A percentile compares a stretch with the other conserved stretches of the same genome.
phyloP scores from a whole-genome alignment of 2,888 invertebrate genomes.

The Drosophila affinis region DNA sequence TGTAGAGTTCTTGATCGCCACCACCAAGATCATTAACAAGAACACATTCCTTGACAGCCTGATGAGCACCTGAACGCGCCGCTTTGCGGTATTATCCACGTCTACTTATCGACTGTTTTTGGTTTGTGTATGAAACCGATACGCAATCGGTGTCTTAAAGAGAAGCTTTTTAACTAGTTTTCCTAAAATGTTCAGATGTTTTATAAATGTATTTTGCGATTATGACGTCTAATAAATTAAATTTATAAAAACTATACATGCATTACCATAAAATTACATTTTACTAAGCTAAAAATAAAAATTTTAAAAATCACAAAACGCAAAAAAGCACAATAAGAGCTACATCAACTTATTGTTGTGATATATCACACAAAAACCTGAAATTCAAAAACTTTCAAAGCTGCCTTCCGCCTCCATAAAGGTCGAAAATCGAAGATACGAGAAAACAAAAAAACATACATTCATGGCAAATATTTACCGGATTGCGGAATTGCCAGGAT shows the following conservation, averaged over 20 bases:
- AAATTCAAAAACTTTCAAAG: too few species aligned
- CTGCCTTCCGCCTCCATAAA: too few species aligned
- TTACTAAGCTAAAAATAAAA: too few species aligned
- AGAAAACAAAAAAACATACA: too few species aligned
- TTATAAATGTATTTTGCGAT: not conserved
- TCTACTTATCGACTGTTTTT: not conserved
- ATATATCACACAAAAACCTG: too few species aligned
- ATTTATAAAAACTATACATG: not conserved
- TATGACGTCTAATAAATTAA: not conserved
- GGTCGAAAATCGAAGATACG: too few species aligned
- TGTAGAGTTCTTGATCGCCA: conserved; percentile 94
- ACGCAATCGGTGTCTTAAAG: not conserved
- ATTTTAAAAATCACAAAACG: too few species aligned
- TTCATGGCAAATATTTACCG: too few species aligned
- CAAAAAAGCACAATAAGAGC: too few species aligned
- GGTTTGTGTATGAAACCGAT: not conserved
- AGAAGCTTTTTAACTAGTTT: not conserved
- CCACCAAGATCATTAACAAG: conserved; percentile 96
- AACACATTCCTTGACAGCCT: conserved; percentile 92
- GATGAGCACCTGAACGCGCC: conserved; percentile 82
- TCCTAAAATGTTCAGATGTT: not conserved
- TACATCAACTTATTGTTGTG: too few species aligned
- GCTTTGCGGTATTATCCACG: conserved; percentile 53
- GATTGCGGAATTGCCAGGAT: too few species aligned
- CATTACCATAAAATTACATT: not conserved